Conservation (phyloP, 2,113 vertebrate species). For the Elgaria multicarinata region DNA sequence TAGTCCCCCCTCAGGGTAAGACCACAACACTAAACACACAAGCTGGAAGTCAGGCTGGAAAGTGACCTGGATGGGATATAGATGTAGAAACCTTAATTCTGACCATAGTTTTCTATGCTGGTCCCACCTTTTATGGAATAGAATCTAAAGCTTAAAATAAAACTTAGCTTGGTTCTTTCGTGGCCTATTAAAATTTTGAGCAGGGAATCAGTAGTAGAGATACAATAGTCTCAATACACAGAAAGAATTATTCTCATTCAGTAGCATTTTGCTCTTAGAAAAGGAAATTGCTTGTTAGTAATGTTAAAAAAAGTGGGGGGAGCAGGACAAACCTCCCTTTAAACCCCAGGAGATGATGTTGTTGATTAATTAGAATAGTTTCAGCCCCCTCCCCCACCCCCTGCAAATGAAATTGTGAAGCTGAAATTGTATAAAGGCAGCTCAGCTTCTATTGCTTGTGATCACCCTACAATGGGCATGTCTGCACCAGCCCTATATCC, state of each 20-base stretch:
- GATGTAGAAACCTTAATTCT: neutral
- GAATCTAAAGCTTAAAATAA: neutral
- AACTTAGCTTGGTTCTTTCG: neutral
- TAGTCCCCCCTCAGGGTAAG: neutral
- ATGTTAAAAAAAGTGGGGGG: neutral
- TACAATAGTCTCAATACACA: neutral
- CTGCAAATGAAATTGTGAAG: neutral
- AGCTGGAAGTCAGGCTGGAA: neutral
- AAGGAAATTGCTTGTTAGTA: neutral
- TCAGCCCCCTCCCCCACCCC: neutral
- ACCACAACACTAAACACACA: neutral
- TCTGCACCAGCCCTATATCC: no score
- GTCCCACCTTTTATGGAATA: neutral
- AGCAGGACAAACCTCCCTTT: neutral
- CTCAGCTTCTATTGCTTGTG: neutral
- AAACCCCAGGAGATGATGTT: neutral
- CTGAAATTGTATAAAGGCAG: neutral
- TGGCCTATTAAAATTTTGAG: neutral
- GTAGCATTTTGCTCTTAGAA: neutral
- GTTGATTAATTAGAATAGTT: neutral
- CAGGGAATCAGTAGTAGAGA: neutral
- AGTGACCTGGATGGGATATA: neutral
- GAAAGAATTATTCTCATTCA: neutral
- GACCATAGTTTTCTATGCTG: neutral
- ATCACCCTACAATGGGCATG: neutral